Conservation (phyloP, 2,888 invertebrate genomes). For the Priocnemis perturbator region DNA sequence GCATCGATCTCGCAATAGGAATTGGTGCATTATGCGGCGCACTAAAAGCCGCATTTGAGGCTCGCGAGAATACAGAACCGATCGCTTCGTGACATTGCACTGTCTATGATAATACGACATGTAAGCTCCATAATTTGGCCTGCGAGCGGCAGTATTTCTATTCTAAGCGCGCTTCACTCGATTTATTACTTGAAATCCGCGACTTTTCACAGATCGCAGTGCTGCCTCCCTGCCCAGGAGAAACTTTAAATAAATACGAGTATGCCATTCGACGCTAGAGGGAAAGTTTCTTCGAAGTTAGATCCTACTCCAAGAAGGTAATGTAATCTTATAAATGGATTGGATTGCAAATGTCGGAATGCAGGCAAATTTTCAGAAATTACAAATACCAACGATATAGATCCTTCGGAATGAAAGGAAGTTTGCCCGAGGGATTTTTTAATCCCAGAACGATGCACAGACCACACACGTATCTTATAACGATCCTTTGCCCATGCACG, state of each 20-base stretch:
- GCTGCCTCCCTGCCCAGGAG: not conserved
- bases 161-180: not conserved
- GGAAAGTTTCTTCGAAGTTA: not conserved
- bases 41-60: slow-evolving; percentile 44
- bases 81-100: slow-evolving; percentile 57
- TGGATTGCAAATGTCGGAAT: too few relatives aligned
- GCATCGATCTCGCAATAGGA: slow-evolving; percentile 46
- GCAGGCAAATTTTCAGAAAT: too few relatives aligned
- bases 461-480: slow-evolving; percentile 50
- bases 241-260: not conserved
- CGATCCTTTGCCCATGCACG: slow-evolving; percentile 39
- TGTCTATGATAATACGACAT: slow-evolving; percentile 60
- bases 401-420: not conserved
- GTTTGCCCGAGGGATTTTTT: not conserved
- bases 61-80: slow-evolving; percentile 47
- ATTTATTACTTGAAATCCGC: too few relatives aligned
- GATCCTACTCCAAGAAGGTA: too few relatives aligned
- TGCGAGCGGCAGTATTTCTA: slow-evolving; percentile 33
- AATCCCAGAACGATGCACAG: slow-evolving; percentile 21
- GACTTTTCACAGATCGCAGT: too few relatives aligned
- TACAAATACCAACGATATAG: too few relatives aligned
- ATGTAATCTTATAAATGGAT: too few relatives aligned
- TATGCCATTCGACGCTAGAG: not conserved
- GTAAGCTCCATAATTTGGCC: slow-evolving; percentile 55
- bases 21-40: slow-evolving; percentile 50